Evolutionary conservation across 64 coral and sea anemone genomes (phyloP), one percentile per base, ranked within the genome.

Genomic region (Hydrozoanthus tunicans): DNA sequence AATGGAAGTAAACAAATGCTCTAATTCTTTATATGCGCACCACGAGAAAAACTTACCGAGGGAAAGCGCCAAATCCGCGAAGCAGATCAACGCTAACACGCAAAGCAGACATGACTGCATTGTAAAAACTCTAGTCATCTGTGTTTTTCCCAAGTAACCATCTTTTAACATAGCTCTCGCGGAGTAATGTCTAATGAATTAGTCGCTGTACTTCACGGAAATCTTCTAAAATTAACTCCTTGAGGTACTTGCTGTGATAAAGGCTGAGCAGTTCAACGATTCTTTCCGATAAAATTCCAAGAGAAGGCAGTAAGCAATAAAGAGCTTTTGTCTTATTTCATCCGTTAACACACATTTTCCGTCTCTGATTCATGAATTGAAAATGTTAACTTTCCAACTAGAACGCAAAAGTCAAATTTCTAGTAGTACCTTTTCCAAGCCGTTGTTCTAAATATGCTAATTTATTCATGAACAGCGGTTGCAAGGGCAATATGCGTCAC

Each of bases 401-500:
- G 64, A 9, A 17, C 5, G 64, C 64, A 66, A 26, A 86, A 27
- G 25, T 20, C 11, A 60, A 23, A 59, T 59, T 23, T 56, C 57
- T 88, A 27, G 12, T 81, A 59, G 68, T 68, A 73, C 66, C 55
- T 24, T 72, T 81, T 76, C 27, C 66, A 6, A 71, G 25, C 58
- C 15, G 58, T 4, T 15, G 20, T 59, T 88, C 84, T 62, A 88
- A 88, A 88, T 88, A 88, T 88, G 84, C 66, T 88, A 88, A 88
- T 88, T 61, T 88, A 88, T 88, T 88, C 84, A 88, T 70, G 84
- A 88, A 73, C 84, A 88, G 84, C 84, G 84, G 84, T 73, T 59
- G 56, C 84, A 88, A 59, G 84, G 84, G 56, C 69, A 88, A 88
- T 70, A 88, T 88, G 84, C 84, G 84, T 88, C 84, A 88, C 2